phyloP scores from a whole-genome alignment of 2,113 vertebrate genomes.

The Arenaria interpres region DNA sequence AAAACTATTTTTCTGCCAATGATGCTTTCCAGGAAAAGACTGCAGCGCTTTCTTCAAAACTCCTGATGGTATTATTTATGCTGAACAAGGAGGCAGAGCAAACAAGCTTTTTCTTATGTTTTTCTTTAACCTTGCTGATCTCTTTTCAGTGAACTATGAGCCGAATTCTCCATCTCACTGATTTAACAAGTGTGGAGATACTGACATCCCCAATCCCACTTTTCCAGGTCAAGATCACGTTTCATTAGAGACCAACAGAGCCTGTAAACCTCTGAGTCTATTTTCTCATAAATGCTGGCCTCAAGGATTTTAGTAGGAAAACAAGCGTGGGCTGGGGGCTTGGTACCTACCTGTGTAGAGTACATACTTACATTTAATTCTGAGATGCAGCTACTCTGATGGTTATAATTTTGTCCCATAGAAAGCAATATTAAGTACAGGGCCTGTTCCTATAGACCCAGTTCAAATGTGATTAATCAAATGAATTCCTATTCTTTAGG shows the following conservation, averaged over 20 bases:
- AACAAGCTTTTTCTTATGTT: not conserved
- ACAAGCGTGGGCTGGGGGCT: not conserved
- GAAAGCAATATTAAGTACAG: not conserved
- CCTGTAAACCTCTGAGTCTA: not conserved
- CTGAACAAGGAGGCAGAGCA: not conserved
- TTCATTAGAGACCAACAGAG: not conserved
- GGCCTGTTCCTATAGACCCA: not conserved
- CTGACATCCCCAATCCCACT: not conserved
- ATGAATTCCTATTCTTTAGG: not conserved
- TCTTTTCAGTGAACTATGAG: not conserved
- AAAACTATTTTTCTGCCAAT: not conserved
- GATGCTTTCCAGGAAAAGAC: constrained; percentile 24
- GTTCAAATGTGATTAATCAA: not conserved
- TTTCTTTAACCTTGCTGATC: not conserved
- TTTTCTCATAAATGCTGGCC: not conserved
- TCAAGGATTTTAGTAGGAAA: not conserved
- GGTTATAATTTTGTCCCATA: not conserved
- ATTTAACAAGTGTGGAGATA: not conserved
- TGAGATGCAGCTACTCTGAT: not conserved
- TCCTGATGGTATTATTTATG: not conserved
- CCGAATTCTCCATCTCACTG: not conserved
- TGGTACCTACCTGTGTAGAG: not conserved
- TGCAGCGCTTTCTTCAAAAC: not conserved
- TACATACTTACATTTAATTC: not conserved
- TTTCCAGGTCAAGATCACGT: not conserved